These are phyloP conservation scores for Protomyctophum bolini DNA, from an alignment of 2,113 vertebrate species.

Conservation along the genomic window DNA sequence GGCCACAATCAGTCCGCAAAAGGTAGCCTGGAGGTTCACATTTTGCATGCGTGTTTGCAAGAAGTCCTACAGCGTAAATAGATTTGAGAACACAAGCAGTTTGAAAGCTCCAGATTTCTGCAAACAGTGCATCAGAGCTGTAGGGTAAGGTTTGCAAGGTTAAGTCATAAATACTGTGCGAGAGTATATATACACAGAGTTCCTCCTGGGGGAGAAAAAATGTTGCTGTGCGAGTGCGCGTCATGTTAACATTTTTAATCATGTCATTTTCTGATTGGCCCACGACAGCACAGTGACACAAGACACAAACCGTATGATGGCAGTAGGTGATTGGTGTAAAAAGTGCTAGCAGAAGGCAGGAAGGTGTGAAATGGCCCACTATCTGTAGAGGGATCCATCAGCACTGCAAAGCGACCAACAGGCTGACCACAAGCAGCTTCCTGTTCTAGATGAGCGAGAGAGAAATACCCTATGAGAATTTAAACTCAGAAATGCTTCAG, in stretches of 20 bases:
- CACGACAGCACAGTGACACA: neutral
- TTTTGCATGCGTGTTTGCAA: too few species aligned
- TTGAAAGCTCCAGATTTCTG: neutral
- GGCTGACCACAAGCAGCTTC: slow-evolving; percentile 11
- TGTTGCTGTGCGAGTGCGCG: too few species aligned
- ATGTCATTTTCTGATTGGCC: neutral
- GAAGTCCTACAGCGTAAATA: too few species aligned
- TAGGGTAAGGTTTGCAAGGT: too few species aligned
- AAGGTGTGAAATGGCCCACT: neutral
- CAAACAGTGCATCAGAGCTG: neutral
- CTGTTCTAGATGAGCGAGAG: slow-evolving; percentile 1
- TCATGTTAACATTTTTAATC: neutral
- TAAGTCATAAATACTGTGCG: too few species aligned
- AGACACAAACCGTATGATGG: too few species aligned
- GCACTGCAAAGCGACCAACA: neutral
- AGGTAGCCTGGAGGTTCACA: too few species aligned
- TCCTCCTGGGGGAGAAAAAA: too few species aligned
- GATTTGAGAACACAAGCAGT: neutral
- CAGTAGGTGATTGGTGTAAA: neutral
- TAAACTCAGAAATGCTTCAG: neutral
- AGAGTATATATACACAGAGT: too few species aligned
- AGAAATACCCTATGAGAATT: too few species aligned
- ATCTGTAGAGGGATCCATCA: neutral
- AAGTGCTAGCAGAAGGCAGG: neutral
- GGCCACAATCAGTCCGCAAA: too few species aligned